Conservation (phyloP, 2,888 invertebrate species). For the Brachyptera putata region DNA sequence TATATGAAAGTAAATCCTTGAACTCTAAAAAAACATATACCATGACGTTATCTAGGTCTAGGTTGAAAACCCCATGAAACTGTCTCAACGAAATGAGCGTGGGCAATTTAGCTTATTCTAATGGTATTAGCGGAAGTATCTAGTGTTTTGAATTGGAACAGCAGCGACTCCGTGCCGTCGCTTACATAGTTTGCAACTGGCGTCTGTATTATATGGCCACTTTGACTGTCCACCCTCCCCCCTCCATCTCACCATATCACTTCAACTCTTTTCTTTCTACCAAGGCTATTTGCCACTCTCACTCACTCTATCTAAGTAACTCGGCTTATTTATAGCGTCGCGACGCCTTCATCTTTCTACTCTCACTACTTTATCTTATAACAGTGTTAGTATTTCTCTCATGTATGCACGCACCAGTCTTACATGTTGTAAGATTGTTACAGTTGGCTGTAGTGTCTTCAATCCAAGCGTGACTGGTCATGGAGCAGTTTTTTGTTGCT, state of each 20-base stretch:
- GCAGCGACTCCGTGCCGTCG: no score
- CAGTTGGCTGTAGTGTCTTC: no score
- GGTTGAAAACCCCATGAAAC: no score
- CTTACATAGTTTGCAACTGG: not conserved
- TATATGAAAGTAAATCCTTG: no score
- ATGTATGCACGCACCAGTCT: not conserved
- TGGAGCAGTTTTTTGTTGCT: no score
- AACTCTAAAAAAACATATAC: no score
- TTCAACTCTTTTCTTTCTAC: no score
- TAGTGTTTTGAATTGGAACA: not conserved
- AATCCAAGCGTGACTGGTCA: no score
- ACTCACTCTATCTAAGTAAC: constrained; percentile 19
- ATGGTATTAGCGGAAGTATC: not conserved
- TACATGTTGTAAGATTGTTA: not conserved
- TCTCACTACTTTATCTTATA: constrained; percentile 3
- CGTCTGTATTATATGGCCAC: not conserved
- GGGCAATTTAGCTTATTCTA: not conserved
- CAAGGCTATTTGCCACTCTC: no score
- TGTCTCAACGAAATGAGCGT: no score
- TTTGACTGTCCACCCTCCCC: not conserved
- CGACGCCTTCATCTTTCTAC: constrained; percentile 17
- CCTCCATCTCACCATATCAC: no score
- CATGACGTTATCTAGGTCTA: no score
- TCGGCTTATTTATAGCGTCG: constrained; percentile 17
- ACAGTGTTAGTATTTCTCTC: constrained; percentile 17